Base-by-base conservation (phyloP, 2,797 vertebrate genomes). In the Octomys mimax region DNA sequence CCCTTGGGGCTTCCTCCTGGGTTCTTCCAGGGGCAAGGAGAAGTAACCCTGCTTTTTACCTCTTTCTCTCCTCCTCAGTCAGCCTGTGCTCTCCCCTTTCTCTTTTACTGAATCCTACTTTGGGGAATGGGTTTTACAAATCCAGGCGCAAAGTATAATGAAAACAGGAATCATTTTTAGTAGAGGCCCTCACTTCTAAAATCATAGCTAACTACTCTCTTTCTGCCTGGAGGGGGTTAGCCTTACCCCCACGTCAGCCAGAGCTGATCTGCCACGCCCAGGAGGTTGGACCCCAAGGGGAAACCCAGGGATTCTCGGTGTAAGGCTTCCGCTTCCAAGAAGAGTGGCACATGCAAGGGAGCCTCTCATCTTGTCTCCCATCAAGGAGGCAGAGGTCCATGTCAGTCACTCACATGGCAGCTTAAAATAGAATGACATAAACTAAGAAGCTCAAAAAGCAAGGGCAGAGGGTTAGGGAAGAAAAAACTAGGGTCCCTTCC, bases 101-200 rank as follows among this genome's bases (percentile, higher is more conserved):
- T 92, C 57, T 86, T 70, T 90, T 39, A 66, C 75, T 7, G 70
- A 70, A 59, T 79, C 46, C 68, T 39, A 7, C 59, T 84, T 94
- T 92, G 31, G 26, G n/a, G 54, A 16, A 18, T 70, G 12, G n/a
- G 62, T 84, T 92, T 87, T 68, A 24, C 89, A 93, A 78, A 68
- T 4, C 52, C 36, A 87, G 39, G 42, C 21, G 54, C 52, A 78
- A 84, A 52, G 46, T 77, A 4, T 18, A 5, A 36, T 64, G 80
- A 80, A 92, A 94, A 31, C 68, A 73, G 86, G 70, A 68, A 42
- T 89, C 62, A 54, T 82, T 93, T 87, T 87, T 42, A 84, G 28
- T 33, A 89, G 59, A 81, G 31, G 54, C 16, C 14, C 80, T 92
- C 61, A 57, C 39, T 89, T 95, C 39, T 62, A 71, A 94, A 54